Conservation (phyloP, 2,888 invertebrate genomes). For the Thalpophila matura region DNA sequence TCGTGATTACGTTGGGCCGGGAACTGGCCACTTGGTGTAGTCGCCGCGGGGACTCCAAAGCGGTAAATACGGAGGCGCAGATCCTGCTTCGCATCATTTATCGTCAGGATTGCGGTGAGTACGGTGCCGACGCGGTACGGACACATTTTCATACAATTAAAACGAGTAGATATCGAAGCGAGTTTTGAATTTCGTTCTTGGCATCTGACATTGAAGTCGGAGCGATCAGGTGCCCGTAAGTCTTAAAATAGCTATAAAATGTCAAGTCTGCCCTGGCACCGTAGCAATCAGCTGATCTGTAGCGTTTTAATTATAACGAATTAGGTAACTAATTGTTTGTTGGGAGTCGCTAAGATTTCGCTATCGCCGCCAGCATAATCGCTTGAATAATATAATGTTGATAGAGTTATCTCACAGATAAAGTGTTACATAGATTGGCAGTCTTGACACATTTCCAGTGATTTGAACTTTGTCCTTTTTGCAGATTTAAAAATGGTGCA, state of each 20-base stretch:
- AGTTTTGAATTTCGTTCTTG: conserved; percentile 68
- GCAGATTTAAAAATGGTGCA: conserved; percentile 91
- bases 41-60: conserved; percentile 88
- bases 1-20: conserved; percentile 87
- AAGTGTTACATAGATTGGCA: conserved; percentile 69
- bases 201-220: conserved; percentile 87
- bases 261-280: conserved; percentile 88
- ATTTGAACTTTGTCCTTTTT: conserved; percentile 76
- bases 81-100: conserved; percentile 89
- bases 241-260: conserved; percentile 90
- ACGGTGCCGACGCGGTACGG: conserved; percentile 61
- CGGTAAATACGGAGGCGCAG: conserved; percentile 90
- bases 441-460: conserved; percentile 73
- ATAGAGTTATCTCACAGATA: conserved; percentile 76
- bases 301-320: conserved; percentile 85
- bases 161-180: conserved; percentile 43
- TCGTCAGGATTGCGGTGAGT: conserved; percentile 90
- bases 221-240: conserved; percentile 86
- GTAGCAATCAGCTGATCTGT: conserved; percentile 88
- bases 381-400: conserved; percentile 72
- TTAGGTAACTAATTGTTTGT: conserved; percentile 81
- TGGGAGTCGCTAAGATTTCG: conserved; percentile 69
- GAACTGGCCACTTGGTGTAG: conserved; percentile 86
- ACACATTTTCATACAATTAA: conserved; percentile 60
- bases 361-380: conserved; percentile 75